Evolutionary conservation across 1,140 invertebrate genomes (phyloP), one percentile per base, ranked within the genome.

Genomic region (Oryzaephilus surinamensis): DNA sequence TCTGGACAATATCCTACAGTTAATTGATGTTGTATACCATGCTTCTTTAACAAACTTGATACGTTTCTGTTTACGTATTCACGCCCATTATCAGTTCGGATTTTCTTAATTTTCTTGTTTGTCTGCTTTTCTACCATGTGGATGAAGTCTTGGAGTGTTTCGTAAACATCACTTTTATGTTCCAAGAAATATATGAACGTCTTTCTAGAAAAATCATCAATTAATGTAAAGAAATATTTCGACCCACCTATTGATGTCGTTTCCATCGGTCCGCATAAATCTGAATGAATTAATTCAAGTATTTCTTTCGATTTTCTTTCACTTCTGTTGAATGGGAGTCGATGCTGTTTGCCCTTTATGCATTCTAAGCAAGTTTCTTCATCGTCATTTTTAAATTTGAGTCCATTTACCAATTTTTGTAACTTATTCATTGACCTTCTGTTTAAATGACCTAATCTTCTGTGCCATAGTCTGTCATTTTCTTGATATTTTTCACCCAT

Each of bases 161-260:
- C 42, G 35, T 27, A 38, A 3, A 41, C 38, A 33, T 57, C 50
- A 23, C 27, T 38, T 34, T 58, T 59, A 14, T 17, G 18, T 29
- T 58, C 54, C 10, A 61, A 11, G 35, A 64, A 61, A 42, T 57
- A 66, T 12, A 65, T 45, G 41, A 58, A 57, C 10, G 46, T 43
- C 38, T 49, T 61, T 43, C 51, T 43, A 20, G 47, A 53, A 29
- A 32, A 60, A 39, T 67, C 62, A 55, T 68, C 59, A 30, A 62
- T 58, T 36, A 67, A 59, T 3, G 60, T 55, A 10, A 66, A 38
- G 41, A 65, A 60, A 45, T 65, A 68, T 27, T 46, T 49, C 2
- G 42, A 43, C 16, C 55, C 57, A 29, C 61, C 55, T n/a, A 15
- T 48, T 28, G 55, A 61, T 7, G 14, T 12, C 4, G 42, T 55